A percentile compares a stretch with the other conserved stretches of the same genome.
Conservation (phyloP, 2,113 vertebrate species). For the Tamias sibiricus region DNA sequence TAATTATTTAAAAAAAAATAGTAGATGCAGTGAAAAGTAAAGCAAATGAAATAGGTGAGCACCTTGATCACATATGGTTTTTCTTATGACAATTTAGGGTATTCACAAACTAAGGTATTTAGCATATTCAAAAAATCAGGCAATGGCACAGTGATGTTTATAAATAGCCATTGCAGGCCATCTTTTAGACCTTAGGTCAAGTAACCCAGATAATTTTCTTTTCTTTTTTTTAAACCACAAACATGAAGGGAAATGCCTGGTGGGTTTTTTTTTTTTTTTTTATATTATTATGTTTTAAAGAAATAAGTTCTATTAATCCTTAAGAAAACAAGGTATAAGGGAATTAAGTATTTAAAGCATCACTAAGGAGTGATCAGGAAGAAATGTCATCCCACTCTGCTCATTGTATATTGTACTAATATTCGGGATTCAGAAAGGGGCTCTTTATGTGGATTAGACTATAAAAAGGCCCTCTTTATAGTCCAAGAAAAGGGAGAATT, state of each 20-base stretch:
- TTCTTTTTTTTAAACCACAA: background rate
- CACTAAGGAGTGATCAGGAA: background rate
- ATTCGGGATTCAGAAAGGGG: background rate
- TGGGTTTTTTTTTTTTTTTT: background rate
- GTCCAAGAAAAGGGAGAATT: background rate
- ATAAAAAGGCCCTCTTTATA: background rate
- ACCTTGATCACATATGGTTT: background rate
- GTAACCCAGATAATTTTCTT: background rate
- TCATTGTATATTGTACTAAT: background rate
- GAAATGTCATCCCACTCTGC: background rate
- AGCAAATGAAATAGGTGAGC: background rate
- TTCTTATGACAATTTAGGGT: background rate
- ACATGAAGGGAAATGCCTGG: conserved; percentile 11
- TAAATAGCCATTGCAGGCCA: background rate
- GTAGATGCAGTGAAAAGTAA: background rate
- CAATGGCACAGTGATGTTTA: background rate
- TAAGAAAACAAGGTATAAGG: background rate
- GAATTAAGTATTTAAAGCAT: background rate
- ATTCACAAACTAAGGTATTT: background rate
- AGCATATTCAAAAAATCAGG: background rate
- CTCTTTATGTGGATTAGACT: background rate
- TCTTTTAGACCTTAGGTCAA: background rate
- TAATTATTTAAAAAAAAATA: no score
- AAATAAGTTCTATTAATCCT: background rate
- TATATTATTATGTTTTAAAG: background rate